Base-by-base conservation (phyloP, 1,140 invertebrate species). In the Meloidogyne floridensis region DNA sequence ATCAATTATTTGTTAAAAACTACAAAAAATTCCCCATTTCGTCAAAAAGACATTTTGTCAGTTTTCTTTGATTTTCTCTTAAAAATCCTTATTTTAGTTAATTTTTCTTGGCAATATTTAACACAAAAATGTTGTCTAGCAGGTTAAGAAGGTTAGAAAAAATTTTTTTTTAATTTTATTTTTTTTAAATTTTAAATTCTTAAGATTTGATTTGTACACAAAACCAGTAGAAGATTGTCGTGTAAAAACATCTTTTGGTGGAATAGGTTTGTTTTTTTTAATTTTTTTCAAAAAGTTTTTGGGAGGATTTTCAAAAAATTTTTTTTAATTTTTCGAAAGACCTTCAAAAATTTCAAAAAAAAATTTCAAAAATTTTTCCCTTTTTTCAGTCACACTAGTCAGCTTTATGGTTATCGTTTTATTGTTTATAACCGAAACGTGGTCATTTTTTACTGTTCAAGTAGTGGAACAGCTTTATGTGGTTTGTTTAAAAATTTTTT, bases 201-300 rank as follows among this genome's bases (percentile, higher is more conserved):
- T 91, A 75, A 91, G 91, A 43, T 92, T 98, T 85, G 97, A 98
- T 92, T 96, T 96, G 0, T 98, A 98, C 92, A 95, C 96, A 7
- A 98, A 98, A 92, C 96, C 96, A 53, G 91, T 96, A 72, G 96
- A 98, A 91, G 97, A 98, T 92, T 96, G 97, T 90, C 93, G 95
- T 87, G 93, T 98, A 74, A 95, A 96, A 93, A 99, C 97, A n/a
- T 94, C 94, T 82, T 93, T 94, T 83, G 97, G 97, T 84, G 97
- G 95, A 65, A 92, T 94, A 87, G 94, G 96, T 97, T 93, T 92
- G 91, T 90, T 53, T 32, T 79, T 32, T 32, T 32, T 1, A 32
- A 32, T 51, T 7, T 20, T 32, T 15, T 80, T 18, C 47, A 6
- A 47, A 4, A 47, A 47, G 2, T 1, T 47, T 77, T 77, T 54